Base-by-base conservation (phyloP, 2,888 invertebrate genomes). In the Zele albiditarsus region DNA sequence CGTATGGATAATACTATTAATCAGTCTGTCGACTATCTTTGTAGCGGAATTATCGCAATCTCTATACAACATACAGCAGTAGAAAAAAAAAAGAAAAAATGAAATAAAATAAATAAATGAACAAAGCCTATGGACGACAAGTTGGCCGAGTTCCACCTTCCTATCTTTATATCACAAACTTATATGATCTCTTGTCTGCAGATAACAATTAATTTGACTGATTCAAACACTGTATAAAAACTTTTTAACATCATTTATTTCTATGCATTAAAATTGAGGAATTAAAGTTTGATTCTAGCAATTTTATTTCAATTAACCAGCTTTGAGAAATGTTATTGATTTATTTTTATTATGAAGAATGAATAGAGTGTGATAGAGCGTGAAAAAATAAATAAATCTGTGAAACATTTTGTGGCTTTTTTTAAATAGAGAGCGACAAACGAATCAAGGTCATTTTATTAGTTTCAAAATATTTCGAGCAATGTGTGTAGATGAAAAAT, bases 1-100 rank as follows among this genome's bases (percentile, higher is more conserved):
- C 20, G 20, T n/a, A n/a, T 53, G 53, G 53, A 53, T 53, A 53
- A 53, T 53, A 53, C 53, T 20, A 46, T 46, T 53, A 53, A 53
- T 53, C 53, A 53, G 20, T 53, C 53, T 53, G 53, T 20, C 1
- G 20, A 53, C 20, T 20, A 53, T 53, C 20, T 53, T 8, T 53
- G 8, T 20, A 53, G n/a, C n/a, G 20, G 20, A 53, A 53, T 53
- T 20, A 53, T 53, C 53, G n/a, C 53, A 20, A 53, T 53, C n/a
- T 46, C 8, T 20, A 20, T 20, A 53, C 10, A 16, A 62, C 14
- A 53, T 53, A 31, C 20, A 62, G 16, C 20, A 31, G 20, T 62
- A 31, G 16, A n/a, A 10, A 28, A 31, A 27, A n/a, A 31, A 28
- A n/a, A 25, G 6, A 25, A 62, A 31, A 6, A 28, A n/a, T 28